Evolutionary conservation across 2,113 vertebrate genomes (phyloP).

Genomic region (Amphiprion percula): DNA sequence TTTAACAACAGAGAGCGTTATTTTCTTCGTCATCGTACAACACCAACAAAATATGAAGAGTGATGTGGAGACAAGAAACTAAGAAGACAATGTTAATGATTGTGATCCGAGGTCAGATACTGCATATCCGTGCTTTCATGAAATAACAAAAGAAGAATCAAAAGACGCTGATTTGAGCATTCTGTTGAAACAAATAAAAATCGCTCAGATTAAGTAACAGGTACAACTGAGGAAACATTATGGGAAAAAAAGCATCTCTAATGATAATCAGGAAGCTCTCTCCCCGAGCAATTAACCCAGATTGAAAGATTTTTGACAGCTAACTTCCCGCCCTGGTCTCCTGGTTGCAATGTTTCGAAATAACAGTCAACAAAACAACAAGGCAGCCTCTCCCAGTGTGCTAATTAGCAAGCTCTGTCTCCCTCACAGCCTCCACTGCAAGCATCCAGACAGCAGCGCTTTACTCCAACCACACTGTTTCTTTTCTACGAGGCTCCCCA

Average conservation of each 20-base stretch:
- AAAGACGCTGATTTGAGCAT: not conserved
- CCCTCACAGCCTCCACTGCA: constrained; percentile 46
- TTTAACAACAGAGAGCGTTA: not conserved
- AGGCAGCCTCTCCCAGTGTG: constrained; percentile 64
- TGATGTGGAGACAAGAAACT: not conserved
- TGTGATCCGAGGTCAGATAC: constrained; percentile 2
- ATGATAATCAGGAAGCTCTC: constrained; percentile 61
- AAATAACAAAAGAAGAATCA: not conserved
- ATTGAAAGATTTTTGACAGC: constrained; percentile 73
- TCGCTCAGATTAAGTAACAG: constrained; percentile 29
- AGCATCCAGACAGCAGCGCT: constrained; percentile 47
- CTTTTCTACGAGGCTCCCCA: not conserved
- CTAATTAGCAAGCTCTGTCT: constrained; percentile 71
- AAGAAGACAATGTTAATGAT: not conserved
- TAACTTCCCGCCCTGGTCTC: constrained; percentile 56
- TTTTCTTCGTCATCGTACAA: not conserved
- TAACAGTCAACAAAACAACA: constrained; percentile 67
- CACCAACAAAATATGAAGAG: not conserved
- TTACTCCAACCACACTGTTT: not conserved
- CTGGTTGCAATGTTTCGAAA: constrained; percentile 65
- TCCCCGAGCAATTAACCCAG: constrained; percentile 80
- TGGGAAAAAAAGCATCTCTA: constrained; percentile 28
- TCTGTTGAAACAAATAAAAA: not conserved
- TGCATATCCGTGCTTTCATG: not conserved
- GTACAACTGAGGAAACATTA: constrained; percentile 20